These are phyloP conservation scores for Neoitamus cyanurus DNA, from an alignment of 2,888 invertebrate species.

Conservation along the genomic window DNA sequence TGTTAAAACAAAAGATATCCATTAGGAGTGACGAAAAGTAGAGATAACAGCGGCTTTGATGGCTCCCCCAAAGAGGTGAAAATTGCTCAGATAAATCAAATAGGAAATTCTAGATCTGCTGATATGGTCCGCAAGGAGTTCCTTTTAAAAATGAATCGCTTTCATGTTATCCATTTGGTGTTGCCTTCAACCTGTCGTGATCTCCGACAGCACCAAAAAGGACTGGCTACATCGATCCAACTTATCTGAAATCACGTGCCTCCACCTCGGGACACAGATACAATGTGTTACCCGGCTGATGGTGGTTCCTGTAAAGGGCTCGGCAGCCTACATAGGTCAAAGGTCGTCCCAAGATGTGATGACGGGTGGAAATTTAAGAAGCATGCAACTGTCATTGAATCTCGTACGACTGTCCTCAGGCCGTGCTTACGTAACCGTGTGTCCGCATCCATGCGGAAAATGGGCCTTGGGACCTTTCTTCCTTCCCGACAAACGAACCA, in stretches of 20 bases:
- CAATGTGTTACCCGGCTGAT: constrained; percentile 6
- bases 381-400: constrained; percentile 28
- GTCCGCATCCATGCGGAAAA: constrained; percentile 24
- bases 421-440: not conserved
- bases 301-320: not conserved
- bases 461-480: not conserved
- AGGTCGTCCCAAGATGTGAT: not conserved
- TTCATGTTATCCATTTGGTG: constrained; percentile 21
- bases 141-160: constrained; percentile 26
- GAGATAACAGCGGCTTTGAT: not conserved
- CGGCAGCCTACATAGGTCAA: not conserved
- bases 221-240: not conserved
- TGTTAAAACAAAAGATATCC: constrained; percentile 3
- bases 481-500: not conserved
- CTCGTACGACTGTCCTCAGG: not conserved
- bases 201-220: not conserved
- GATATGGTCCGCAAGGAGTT: constrained; percentile 33
- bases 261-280: not conserved
- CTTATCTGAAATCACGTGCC: constrained; percentile 27
- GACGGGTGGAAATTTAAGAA: constrained; percentile 26
- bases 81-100: constrained; percentile 34
- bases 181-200: not conserved
- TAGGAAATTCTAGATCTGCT: constrained; percentile 45
- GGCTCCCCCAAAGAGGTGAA: constrained; percentile 12
- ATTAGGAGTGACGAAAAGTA: not conserved